Evolutionary conservation across 2,113 vertebrate species (phyloP), one percentile per base, ranked within the genome.

Genomic region (Anguilla rostrata): DNA sequence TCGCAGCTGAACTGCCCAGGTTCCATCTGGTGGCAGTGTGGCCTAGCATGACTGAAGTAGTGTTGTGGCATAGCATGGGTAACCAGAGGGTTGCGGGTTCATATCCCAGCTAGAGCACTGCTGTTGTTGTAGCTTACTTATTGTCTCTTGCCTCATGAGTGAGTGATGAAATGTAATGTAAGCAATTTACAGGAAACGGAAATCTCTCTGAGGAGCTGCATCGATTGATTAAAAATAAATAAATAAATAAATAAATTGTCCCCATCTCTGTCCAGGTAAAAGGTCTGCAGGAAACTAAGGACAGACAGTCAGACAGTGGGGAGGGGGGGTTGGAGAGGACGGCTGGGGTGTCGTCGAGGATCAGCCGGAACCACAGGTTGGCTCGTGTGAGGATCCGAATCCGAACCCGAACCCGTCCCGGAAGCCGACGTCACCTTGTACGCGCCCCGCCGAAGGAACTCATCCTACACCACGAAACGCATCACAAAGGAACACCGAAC

Each of bases 261-360:
- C 14, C 11, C 78, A 71, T 0, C 83, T 82, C 3, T 84, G 40
- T 20, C 2, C 88, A 96, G 95, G 95, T 89, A 96, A 96, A 94
- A 93, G 95, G 88, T 96, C 92, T n/a, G 92, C 94, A 82, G 94
- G 92, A 90, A 95, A 92, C 85, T 96, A 89, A 94, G 83, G 49
- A 53, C 20, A 16, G 63, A 75, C 39, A 3, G 29, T 57, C 20
- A 16, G 63, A 75, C 39, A 3, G 29, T 57, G 66, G n/a, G 46
- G 49, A 34, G 2, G 71, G 29, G 78, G 34, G 66, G 53, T 80
- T 18, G 84, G 63, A 53, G 39, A 8, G 26, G 56, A 56, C 34
- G 34, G 49, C 49, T 0, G 56, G 39, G 26, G 1, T 43, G 11
- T 3, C 78, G 40, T 8, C 40, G 41, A 46, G 41, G 22, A 82